phyloP scores from a whole-genome alignment of 2,113 vertebrate species.

The Reinhardtius hippoglossoides region DNA sequence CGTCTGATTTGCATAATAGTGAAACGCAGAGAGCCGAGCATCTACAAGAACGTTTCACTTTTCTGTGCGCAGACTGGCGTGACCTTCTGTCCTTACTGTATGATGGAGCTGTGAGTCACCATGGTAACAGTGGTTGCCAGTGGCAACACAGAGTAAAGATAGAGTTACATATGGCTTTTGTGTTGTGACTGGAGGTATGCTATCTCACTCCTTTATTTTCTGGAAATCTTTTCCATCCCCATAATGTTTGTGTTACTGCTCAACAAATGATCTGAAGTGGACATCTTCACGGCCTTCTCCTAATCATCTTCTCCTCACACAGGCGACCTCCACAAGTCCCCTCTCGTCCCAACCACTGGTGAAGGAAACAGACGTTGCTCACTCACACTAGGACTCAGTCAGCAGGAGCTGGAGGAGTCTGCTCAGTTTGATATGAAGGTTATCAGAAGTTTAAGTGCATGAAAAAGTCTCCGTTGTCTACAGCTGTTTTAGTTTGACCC shows the following conservation, averaged over 20 bases:
- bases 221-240: not conserved
- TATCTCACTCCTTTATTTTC: not conserved
- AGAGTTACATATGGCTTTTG: slow-evolving; percentile 16
- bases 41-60: slow-evolving; percentile 18
- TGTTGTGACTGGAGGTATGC: slow-evolving; percentile 34
- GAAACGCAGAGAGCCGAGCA: slow-evolving; percentile 7
- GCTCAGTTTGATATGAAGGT: not conserved
- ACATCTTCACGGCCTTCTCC: not conserved
- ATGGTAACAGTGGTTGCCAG: slow-evolving; percentile 44
- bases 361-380: slow-evolving; percentile 13
- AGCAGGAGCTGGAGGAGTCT: not conserved
- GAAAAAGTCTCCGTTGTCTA: not conserved
- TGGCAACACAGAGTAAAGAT: slow-evolving; percentile 35
- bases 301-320: slow-evolving; percentile 26
- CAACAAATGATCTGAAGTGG: not conserved
- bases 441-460: not conserved
- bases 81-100: slow-evolving; percentile 5
- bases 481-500: not conserved
- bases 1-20: not conserved
- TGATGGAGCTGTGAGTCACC: slow-evolving; percentile 39
- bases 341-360: slow-evolving; percentile 65
- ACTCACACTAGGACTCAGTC: not conserved
- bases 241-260: not conserved
- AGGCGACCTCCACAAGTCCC: slow-evolving; percentile 68
- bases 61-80: slow-evolving; percentile 13